Evolutionary conservation across 2,888 invertebrate genomes (phyloP).

Genomic region (Malthinus seriepunctatus): DNA sequence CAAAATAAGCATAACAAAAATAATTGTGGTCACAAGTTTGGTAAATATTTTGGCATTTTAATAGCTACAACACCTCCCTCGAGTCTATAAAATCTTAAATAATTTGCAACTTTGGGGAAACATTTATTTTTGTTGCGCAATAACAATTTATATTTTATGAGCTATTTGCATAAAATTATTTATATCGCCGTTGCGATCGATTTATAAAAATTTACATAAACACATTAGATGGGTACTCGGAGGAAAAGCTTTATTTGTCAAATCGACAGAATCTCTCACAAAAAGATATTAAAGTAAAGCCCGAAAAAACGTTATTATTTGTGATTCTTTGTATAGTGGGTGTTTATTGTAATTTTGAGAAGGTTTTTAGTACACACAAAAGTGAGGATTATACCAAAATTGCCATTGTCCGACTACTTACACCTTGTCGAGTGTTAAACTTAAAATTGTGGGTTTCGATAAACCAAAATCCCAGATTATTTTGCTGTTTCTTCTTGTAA

Average conservation of each 20-base stretch:
- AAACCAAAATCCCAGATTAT: background rate
- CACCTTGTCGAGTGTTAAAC: slow-evolving; percentile 6
- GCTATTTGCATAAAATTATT: slow-evolving; percentile 23
- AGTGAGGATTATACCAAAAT: slow-evolving; percentile 6
- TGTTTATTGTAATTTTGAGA: slow-evolving; percentile 10
- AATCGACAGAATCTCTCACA: too few species aligned
- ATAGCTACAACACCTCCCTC: too few species aligned
- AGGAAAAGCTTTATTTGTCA: too few species aligned
- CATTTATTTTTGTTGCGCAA: background rate
- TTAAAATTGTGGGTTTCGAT: slow-evolving; percentile 8
- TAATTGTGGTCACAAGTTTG: too few species aligned
- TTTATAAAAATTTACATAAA: slow-evolving; percentile 26
- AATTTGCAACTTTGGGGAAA: too few species aligned
- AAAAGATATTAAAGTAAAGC: too few species aligned
- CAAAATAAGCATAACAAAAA: too few species aligned
- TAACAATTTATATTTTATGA: slow-evolving; percentile 1
- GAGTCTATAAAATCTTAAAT: too few species aligned
- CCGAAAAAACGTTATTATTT: background rate
- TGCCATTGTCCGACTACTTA: slow-evolving; percentile 5
- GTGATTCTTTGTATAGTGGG: background rate
- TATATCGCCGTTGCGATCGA: slow-evolving; percentile 4
- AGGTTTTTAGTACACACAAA: slow-evolving; percentile 8
- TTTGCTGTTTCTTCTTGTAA: background rate
- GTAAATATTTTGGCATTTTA: too few species aligned
- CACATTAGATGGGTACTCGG: too few species aligned